These are phyloP conservation scores for Betta splendens DNA, from an alignment of 2,797 vertebrate genomes.

Conservation along the genomic window DNA sequence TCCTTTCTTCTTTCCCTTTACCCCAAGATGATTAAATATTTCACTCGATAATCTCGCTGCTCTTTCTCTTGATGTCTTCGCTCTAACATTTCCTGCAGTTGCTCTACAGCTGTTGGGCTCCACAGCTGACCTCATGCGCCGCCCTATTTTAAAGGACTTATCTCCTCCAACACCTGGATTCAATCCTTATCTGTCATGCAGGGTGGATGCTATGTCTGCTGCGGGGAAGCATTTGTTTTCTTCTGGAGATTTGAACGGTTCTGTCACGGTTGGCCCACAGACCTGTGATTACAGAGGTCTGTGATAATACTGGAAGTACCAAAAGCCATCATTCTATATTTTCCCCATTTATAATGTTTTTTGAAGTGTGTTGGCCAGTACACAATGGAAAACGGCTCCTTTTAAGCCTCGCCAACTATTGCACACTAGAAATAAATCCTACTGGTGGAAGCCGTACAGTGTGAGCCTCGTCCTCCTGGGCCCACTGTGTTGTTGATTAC, in stretches of 20 bases:
- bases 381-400: constrained; percentile 18
- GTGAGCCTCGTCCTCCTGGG: constrained; percentile 15
- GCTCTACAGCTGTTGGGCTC: constrained; percentile 64
- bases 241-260: constrained; percentile 45
- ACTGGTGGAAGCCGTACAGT: constrained; percentile 15
- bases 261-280: constrained; percentile 8
- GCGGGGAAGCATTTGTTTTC: constrained; percentile 43
- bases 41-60: constrained; percentile 57
- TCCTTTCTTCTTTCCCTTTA: constrained; percentile 41
- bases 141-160: constrained; percentile 44
- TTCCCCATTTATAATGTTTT: constrained; percentile 21
- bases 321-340: constrained; percentile 27
- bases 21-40: constrained; percentile 64
- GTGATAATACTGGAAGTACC: constrained; percentile 31
- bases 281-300: constrained; percentile 52
- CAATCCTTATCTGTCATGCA: constrained; percentile 56
- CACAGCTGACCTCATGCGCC: constrained; percentile 61
- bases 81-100: constrained; percentile 68
- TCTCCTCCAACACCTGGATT: constrained; percentile 63
- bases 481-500: constrained; percentile 21
- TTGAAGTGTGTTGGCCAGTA: constrained; percentile 10
- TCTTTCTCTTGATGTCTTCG: constrained; percentile 51
- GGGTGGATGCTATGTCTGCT: constrained; percentile 43
- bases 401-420: background rate
- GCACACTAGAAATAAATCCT: constrained; percentile 1